phyloP scores from a whole-genome alignment of 2,888 invertebrate genomes.

The Thera obeliscata region DNA sequence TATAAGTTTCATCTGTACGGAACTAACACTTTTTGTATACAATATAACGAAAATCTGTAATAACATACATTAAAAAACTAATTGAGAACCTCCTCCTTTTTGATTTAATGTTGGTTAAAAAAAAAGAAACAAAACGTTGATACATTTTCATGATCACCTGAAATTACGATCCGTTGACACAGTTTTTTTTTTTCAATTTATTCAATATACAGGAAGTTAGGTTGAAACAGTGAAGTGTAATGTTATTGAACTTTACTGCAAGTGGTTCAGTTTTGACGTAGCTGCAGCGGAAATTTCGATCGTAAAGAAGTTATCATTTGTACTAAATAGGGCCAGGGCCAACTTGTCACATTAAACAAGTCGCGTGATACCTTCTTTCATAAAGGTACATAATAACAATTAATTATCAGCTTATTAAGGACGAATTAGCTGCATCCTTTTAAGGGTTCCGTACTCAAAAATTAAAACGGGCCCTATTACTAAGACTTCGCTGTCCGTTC shows the following conservation, averaged over 20 bases:
- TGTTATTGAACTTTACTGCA: background rate
- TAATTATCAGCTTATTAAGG: background rate
- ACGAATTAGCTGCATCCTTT: background rate
- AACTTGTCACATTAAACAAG: background rate
- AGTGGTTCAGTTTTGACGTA: background rate
- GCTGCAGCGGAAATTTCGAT: background rate
- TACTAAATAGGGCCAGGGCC: background rate
- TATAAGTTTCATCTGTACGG: no score
- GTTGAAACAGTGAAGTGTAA: background rate
- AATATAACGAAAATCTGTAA: no score
- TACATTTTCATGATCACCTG: background rate
- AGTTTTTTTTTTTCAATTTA: background rate
- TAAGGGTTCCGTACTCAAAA: no score
- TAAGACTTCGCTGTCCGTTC: no score
- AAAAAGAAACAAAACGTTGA: background rate
- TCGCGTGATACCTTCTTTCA: no score
- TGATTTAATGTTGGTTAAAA: no score
- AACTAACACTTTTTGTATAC: no score
- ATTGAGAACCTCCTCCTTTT: no score
- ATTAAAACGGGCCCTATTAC: no score
- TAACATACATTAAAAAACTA: no score
- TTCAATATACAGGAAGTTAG: background rate
- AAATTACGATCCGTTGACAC: background rate
- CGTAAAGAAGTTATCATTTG: background rate
- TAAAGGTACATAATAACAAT: background rate